Base-by-base conservation (phyloP, 2,888 invertebrate genomes). In the Ophioninae sp. region DNA sequence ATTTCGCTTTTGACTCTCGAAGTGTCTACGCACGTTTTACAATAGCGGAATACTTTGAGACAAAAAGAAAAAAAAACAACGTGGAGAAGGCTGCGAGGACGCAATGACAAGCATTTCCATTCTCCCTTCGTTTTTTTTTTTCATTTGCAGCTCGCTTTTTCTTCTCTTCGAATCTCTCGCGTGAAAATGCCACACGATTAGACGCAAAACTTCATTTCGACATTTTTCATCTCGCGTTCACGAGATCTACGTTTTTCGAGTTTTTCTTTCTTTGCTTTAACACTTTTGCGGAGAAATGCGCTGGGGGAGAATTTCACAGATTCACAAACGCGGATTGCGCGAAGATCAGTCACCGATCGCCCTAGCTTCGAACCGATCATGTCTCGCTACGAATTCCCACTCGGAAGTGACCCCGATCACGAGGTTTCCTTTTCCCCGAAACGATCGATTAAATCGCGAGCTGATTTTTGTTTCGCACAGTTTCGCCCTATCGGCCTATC, bases 1-100 rank as follows among this genome's bases (percentile, higher is more conserved):
- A 71, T 23, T 69, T 73, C 81, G 79, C 77, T 61, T 82, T 82
- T 63, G 67, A 78, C 77, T 74, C 67, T 76, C 76, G 68, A 51
- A 74, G 87, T 87, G 84, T 86, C 87, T 87, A 86, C 81, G 85
- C 85, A 85, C 85, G 86, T 87, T 86, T 88, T 90, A 90, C 86
- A 90, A 90, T 90, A 89, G 87, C 89, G 81, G 82, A 85, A 88
- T 86, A 88, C 83, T 85, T 88, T 86, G 86, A 87, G 83, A 77
- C 71, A 63, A 89, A 88, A 89, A 89, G 87, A 20, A 61, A 2
- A 30, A 30, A 22, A 23, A 37, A 30, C 44, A 56, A 65, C 9
- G 56, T 87, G 88, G 87, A 88, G 83, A 86, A 85, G 83, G 84
- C 30, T 65, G 73, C 80, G 71, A 71, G 37, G 74, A 76, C 71